Percentiles rank a stretch among this genome's conserved stretches.
Evolutionary conservation across 2,113 vertebrate species (phyloP).

Genomic region (Pluvianellus socialis): DNA sequence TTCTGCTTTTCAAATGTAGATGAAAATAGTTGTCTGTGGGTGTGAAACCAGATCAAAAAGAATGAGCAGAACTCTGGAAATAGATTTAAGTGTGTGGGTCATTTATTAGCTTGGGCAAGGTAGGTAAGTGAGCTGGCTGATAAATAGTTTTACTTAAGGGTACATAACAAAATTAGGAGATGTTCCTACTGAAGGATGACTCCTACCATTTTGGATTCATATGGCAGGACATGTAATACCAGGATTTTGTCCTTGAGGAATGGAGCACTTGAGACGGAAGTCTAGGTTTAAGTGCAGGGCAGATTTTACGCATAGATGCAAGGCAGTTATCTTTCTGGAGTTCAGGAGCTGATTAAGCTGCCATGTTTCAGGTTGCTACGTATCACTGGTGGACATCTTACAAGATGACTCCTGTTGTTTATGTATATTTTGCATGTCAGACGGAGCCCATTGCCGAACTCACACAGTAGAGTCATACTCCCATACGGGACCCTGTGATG

Average conservation of each 20-base stretch:
- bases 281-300: neutral
- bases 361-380: neutral
- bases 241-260: neutral
- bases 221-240: neutral
- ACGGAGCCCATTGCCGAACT: neutral
- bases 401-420: neutral
- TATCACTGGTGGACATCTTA: neutral
- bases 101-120: neutral
- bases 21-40: neutral
- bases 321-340: neutral
- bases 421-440: neutral
- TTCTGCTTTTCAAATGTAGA: neutral
- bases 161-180: neutral
- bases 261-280: neutral
- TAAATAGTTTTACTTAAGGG: neutral
- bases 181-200: neutral
- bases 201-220: neutral
- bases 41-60: neutral
- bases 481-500: neutral
- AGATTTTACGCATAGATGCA: neutral
- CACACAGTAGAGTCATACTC: neutral
- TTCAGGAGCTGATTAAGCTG: neutral
- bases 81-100: neutral
- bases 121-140: neutral
- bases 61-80: neutral